phyloP scores from a whole-genome alignment of 2,113 vertebrate genomes.

The Malurus elegans region DNA sequence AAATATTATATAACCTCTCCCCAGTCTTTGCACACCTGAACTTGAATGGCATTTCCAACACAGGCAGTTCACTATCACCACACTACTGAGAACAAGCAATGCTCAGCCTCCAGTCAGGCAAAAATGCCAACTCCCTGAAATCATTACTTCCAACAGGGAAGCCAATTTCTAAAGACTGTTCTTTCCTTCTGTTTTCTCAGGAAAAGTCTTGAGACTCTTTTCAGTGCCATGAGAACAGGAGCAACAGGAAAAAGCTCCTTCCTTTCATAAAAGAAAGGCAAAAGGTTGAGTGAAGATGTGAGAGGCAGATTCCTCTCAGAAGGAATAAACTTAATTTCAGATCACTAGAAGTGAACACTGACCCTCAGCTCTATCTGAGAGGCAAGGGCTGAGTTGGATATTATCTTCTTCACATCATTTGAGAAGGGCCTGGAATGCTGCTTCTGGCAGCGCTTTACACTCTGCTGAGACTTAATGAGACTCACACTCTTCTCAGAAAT shows the following conservation, averaged over 20 bases:
- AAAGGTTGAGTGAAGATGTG: not conserved
- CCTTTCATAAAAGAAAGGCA: constrained; percentile 30
- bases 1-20: constrained; percentile 12
- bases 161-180: not conserved
- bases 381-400: not conserved
- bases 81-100: not conserved
- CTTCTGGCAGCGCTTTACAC: constrained; percentile 62
- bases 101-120: not conserved
- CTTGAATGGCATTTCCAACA: constrained; percentile 35
- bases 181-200: not conserved
- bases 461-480: constrained; percentile 71
- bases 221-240: not conserved
- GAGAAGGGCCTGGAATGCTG: constrained; percentile 75
- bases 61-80: not conserved
- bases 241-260: constrained; percentile 61
- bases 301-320: not conserved
- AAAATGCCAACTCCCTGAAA: constrained; percentile 13
- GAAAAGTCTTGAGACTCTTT: not conserved
- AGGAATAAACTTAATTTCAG: not conserved
- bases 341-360: not conserved
- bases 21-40: constrained; percentile 21
- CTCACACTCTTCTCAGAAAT: not conserved
- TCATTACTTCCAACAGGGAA: not conserved
- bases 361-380: not conserved
- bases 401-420: not conserved